Conservation (phyloP, 2,113 vertebrate genomes). For the Pachyramphus minor region DNA sequence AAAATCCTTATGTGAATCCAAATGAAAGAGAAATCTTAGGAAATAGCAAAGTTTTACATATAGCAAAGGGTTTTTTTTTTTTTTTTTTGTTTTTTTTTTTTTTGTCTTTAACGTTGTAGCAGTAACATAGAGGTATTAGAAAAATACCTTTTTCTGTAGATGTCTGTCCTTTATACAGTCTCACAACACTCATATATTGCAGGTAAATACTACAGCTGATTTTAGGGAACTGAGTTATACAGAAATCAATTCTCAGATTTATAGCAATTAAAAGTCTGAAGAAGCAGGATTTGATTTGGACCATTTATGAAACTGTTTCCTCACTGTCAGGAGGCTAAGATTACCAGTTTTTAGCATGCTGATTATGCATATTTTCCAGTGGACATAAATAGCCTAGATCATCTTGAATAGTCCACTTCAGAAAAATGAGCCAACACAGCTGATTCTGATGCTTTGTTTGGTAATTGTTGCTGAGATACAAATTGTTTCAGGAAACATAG, state of each 20-base stretch:
- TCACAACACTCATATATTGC: neutral
- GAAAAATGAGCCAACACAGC: slow-evolving; percentile 50
- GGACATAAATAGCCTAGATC: slow-evolving; percentile 13
- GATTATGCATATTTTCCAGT: slow-evolving; percentile 48
- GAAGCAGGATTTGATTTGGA: neutral
- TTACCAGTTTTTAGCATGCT: neutral
- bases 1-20: neutral
- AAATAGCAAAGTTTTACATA: neutral
- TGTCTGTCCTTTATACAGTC: neutral
- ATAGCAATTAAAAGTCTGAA: neutral
- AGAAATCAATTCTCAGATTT: neutral
- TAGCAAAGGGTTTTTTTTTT: too few relatives aligned
- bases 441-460: slow-evolving; percentile 50
- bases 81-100: too few relatives aligned
- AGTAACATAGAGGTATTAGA: neutral
- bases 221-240: neutral
- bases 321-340: neutral
- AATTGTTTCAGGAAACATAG: slow-evolving; percentile 36
- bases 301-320: neutral
- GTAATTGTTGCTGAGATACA: slow-evolving; percentile 57
- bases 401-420: slow-evolving; percentile 12
- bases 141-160: neutral
- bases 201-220: neutral
- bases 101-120: neutral
- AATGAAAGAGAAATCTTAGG: neutral